These are phyloP conservation scores for Zophobas atratus DNA, from an alignment of 1,140 invertebrate genomes.

Conservation along the genomic window DNA sequence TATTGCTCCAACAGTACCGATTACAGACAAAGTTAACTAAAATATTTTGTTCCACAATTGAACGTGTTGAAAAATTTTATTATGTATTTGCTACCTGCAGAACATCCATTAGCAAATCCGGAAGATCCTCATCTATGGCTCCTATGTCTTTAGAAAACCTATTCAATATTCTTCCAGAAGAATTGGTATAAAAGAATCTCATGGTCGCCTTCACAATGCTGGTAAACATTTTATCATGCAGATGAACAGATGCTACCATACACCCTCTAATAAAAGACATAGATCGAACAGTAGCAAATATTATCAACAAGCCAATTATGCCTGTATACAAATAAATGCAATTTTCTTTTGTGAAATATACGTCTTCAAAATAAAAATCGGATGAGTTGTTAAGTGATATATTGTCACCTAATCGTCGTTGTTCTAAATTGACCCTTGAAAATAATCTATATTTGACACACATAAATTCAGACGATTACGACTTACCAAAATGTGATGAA, in stretches of 20 bases:
- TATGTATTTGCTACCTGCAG: slow-evolving; percentile 69
- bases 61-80: not conserved
- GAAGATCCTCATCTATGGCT: slow-evolving; percentile 86
- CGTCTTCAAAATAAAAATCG: not conserved
- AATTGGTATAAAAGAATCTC: slow-evolving; percentile 91
- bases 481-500: slow-evolving; percentile 77
- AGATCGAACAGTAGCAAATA: slow-evolving; percentile 75
- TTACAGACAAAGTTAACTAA: slow-evolving; percentile 57
- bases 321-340: slow-evolving; percentile 67
- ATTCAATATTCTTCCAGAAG: slow-evolving; percentile 82
- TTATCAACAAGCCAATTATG: slow-evolving; percentile 68
- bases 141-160: slow-evolving; percentile 83
- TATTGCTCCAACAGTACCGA: slow-evolving; percentile 78
- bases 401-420: slow-evolving; percentile 12
- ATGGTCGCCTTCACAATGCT: slow-evolving; percentile 86
- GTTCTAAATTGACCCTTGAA: slow-evolving; percentile 55
- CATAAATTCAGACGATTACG: slow-evolving; percentile 63
- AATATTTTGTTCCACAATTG: not conserved
- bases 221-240: slow-evolving; percentile 89
- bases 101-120: slow-evolving; percentile 82
- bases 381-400: not conserved
- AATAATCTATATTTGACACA: not conserved
- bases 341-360: slow-evolving; percentile 25
- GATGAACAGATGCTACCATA: slow-evolving; percentile 72
- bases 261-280: slow-evolving; percentile 82